phyloP scores from a whole-genome alignment of 2,888 invertebrate species.

The Pseudoips prasinana region DNA sequence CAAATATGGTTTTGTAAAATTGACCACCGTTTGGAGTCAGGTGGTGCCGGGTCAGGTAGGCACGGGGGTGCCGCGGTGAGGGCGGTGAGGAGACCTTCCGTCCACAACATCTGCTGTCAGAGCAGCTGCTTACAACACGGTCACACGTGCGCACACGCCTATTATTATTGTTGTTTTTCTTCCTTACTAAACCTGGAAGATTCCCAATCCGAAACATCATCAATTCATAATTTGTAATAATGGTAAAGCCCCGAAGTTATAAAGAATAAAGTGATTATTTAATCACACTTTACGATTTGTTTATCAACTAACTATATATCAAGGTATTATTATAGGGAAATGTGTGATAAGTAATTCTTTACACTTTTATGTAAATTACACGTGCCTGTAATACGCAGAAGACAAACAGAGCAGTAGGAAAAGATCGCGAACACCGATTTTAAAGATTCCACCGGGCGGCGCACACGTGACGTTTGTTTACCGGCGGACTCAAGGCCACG shows the following conservation, averaged over 20 bases:
- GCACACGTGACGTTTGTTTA: constrained; percentile 74
- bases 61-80: constrained; percentile 29
- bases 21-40: not conserved
- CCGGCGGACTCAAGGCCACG: constrained; percentile 64
- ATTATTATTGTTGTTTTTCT: constrained; percentile 71
- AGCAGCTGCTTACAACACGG: constrained; percentile 65
- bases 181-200: constrained; percentile 47
- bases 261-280: too few relatives aligned
- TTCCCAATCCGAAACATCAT: constrained; percentile 28
- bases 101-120: constrained; percentile 72
- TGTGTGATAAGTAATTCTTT: constrained; percentile 25
- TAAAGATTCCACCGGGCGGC: constrained; percentile 31
- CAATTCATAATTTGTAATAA: too few relatives aligned
- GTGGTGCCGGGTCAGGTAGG: constrained; percentile 47
- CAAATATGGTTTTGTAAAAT: too few relatives aligned
- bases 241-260: too few relatives aligned
- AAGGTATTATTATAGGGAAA: constrained; percentile 11
- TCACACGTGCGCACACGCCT: constrained; percentile 75
- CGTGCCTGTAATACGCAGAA: constrained; percentile 30
- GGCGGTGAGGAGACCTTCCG: constrained; percentile 50
- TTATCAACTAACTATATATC: too few relatives aligned
- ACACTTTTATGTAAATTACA: constrained; percentile 18
- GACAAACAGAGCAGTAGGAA: constrained; percentile 34
- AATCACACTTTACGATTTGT: too few relatives aligned
- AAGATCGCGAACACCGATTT: constrained; percentile 44